phyloP scores from a whole-genome alignment of 2,113 vertebrate species.

The Probosciger aterrimus region DNA sequence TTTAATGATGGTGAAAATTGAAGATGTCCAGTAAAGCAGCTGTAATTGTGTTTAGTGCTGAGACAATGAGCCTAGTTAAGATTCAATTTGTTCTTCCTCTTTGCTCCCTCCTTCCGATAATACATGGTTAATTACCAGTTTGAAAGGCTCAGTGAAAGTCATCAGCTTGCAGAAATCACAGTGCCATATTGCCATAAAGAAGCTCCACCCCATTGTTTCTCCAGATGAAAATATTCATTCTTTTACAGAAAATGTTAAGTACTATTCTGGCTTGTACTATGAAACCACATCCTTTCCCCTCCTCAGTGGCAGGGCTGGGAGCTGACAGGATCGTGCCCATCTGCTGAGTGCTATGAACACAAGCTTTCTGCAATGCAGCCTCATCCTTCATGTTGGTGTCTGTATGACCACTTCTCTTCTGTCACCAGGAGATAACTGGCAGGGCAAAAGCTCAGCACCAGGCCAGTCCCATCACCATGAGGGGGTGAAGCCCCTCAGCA shows the following conservation, averaged over 20 bases:
- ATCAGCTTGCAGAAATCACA: neutral
- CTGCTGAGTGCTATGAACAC: neutral
- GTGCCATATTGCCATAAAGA: neutral
- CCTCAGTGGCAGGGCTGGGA: fast-evolving
- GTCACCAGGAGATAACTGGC: neutral
- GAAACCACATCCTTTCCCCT: neutral
- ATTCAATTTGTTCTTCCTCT: conserved; percentile 4
- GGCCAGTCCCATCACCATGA: neutral
- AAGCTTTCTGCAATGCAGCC: fast-evolving
- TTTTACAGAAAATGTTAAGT: neutral
- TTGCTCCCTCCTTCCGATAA: neutral
- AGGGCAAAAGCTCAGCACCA: neutral
- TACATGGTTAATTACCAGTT: conserved; percentile 30
- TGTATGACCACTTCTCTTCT: neutral
- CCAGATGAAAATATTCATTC: neutral
- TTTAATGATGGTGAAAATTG: conserved; percentile 32
- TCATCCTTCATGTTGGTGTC: neutral
- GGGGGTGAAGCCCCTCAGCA: neutral
- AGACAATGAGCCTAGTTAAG: conserved; percentile 30
- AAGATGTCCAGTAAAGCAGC: conserved; percentile 6
- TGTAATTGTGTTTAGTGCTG: conserved; percentile 6
- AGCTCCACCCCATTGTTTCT: neutral
- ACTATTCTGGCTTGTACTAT: neutral
- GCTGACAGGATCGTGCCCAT: neutral
- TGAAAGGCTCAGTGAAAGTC: neutral